Evolutionary conservation across 2,888 invertebrate genomes (phyloP).

Genomic region (Heteromurus nitidus): DNA sequence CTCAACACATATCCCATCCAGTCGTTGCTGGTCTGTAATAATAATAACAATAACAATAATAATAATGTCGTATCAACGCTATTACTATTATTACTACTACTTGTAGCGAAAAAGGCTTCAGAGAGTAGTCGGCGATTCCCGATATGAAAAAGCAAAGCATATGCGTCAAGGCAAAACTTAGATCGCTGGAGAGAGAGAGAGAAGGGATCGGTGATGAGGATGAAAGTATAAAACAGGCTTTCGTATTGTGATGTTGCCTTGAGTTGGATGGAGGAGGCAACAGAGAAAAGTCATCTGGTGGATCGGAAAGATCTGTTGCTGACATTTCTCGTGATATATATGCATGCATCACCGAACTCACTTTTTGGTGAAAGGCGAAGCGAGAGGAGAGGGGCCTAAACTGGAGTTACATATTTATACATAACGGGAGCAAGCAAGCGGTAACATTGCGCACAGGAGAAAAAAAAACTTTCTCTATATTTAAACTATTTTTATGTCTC

Average conservation of each 20-base stretch:
- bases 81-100: slow-evolving; percentile 10
- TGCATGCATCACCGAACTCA: slow-evolving; percentile 49
- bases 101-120: slow-evolving; percentile 11
- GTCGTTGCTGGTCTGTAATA: slow-evolving; percentile 9
- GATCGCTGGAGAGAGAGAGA: background rate
- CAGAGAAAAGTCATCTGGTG: slow-evolving; percentile 49
- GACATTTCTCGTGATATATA: slow-evolving; percentile 61
- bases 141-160: slow-evolving; percentile 1
- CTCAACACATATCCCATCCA: slow-evolving; percentile 23
- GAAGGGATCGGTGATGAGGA: background rate
- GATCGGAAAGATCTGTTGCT: slow-evolving; percentile 54
- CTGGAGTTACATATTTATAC: background rate
- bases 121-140: background rate
- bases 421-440: slow-evolving; percentile 2
- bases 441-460: slow-evolving; percentile 9
- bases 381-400: background rate
- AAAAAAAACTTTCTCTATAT: slow-evolving; percentile 12
- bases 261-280: background rate
- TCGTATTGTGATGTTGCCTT: background rate
- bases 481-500: slow-evolving; percentile 4
- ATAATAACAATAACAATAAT: slow-evolving; percentile 26
- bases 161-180: too few species aligned
- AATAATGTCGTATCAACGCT: slow-evolving; percentile 12
- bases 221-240: background rate
- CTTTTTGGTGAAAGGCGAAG: slow-evolving; percentile 16